These are phyloP conservation scores for Caradrina clavipalpis DNA, from an alignment of 2,888 invertebrate species.

Conservation along the genomic window DNA sequence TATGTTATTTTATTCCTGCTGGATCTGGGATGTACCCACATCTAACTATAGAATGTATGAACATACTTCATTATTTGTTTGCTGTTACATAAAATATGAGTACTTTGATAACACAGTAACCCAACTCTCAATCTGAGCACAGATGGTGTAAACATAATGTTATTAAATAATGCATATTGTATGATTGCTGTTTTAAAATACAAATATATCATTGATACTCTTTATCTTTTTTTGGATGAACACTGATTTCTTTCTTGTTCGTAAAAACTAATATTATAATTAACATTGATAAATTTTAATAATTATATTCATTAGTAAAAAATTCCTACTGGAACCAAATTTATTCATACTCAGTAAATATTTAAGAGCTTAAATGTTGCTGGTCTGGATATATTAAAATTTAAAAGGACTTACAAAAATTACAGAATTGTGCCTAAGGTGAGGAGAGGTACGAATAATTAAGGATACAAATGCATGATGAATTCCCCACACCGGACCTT, in stretches of 20 bases:
- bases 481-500: not conserved
- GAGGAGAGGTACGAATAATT: not conserved
- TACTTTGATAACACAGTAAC: slow-evolving; percentile 43
- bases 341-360: not conserved
- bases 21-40: not conserved
- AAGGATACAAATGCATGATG: not conserved
- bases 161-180: slow-evolving; percentile 29
- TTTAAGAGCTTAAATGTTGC: not conserved
- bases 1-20: not conserved
- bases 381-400: too few species aligned
- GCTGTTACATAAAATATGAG: slow-evolving; percentile 14
- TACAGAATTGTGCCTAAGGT: not conserved
- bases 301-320: too few species aligned
- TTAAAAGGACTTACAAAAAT: not conserved
- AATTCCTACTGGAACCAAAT: not conserved
- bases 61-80: slow-evolving; percentile 28
- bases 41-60: not conserved
- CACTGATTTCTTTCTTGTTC: slow-evolving; percentile 18
- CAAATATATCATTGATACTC: slow-evolving; percentile 27
- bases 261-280: not conserved
- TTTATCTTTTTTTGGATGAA: slow-evolving; percentile 8
- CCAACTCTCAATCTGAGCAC: slow-evolving; percentile 36
- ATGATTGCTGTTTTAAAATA: slow-evolving; percentile 19
- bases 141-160: slow-evolving; percentile 32
- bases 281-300: too few species aligned